These are phyloP conservation scores for Brachystomella parvula DNA, from an alignment of 1,140 invertebrate species.

Conservation along the genomic window DNA sequence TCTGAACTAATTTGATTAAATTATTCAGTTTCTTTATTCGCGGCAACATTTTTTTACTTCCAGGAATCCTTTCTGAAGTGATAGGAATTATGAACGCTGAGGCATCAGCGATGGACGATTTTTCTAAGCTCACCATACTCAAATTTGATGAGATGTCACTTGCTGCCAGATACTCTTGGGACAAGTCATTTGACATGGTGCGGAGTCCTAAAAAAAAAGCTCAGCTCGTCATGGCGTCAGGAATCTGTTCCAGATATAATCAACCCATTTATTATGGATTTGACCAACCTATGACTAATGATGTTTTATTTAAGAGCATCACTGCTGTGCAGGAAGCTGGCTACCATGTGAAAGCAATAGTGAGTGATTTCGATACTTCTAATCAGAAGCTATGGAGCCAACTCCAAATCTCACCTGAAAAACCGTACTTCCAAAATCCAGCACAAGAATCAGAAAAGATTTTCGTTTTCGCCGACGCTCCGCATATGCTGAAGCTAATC, in stretches of 20 bases:
- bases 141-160: slow-evolving; percentile 8
- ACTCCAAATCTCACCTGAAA: slow-evolving; percentile 3
- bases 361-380: slow-evolving; percentile 17
- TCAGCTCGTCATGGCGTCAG: slow-evolving; percentile 25
- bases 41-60: too few species aligned
- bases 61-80: slow-evolving; percentile 1
- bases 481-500: slow-evolving; percentile 31
- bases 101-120: neutral
- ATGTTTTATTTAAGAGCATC: neutral
- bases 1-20: too few species aligned
- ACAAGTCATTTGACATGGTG: neutral
- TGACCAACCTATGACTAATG: slow-evolving; percentile 18
- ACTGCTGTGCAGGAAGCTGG: slow-evolving; percentile 1
- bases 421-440: slow-evolving; percentile 24
- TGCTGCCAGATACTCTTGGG: neutral
- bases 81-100: neutral
- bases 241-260: slow-evolving; percentile 25
- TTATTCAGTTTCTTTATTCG: too few species aligned
- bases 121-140: neutral
- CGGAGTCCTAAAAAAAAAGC: slow-evolving; percentile 1
- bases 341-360: slow-evolving; percentile 19
- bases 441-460: slow-evolving; percentile 8
- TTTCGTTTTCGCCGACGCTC: slow-evolving; percentile 34
- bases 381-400: slow-evolving; percentile 22
- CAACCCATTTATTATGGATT: slow-evolving; percentile 32